Base-by-base conservation (phyloP, 1,140 invertebrate species). In the Drosophila seguyi region DNA sequence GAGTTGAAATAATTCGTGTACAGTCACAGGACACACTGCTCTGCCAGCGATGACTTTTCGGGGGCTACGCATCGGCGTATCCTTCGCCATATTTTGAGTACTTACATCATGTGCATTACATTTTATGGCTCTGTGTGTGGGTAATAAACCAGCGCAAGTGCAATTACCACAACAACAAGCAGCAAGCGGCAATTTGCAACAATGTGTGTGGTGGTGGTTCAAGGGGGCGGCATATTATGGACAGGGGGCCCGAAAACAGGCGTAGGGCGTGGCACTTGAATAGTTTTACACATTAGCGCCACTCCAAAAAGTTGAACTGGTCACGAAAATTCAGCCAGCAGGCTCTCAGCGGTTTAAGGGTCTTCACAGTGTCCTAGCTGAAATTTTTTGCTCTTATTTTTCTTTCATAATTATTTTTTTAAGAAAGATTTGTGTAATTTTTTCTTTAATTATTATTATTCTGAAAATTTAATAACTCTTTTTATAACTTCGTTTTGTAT, bases 61-160 rank as follows among this genome's bases (percentile, higher is more conserved):
- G 42, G 55, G 63, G 68, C 42, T n/a, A 72, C 61, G 71, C 75
- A 79, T 72, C 75, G 59, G 62, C 47, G 31, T 29, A 56, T 55
- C 61, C 58, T 68, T 16, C 41, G 45, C 57, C 58, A 71, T 63
- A 79, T 79, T 88, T 83, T 79, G 82, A 88, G 84, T 66, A 76
- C 76, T 79, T 69, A 84, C 84, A 87, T 87, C 80, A 90, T 84
- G 85, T 81, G 77, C 81, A 87, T 88, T 75, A 90, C 66, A 79
- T 87, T 87, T 87, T 84, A 87, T 76, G 84, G 61, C 73, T 80
- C 52, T 55, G 62, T 85, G 75, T 72, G 77, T 59, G 72, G 83
- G 76, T 88, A 86, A 87, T 87, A 87, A 87, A 87, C 76, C 80
- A 88, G 50, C 53, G 60, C 45, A 67, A 88, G 84, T 88, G 84